Base-by-base conservation (phyloP, 2,113 vertebrate species). In the Carollia perspicillata region DNA sequence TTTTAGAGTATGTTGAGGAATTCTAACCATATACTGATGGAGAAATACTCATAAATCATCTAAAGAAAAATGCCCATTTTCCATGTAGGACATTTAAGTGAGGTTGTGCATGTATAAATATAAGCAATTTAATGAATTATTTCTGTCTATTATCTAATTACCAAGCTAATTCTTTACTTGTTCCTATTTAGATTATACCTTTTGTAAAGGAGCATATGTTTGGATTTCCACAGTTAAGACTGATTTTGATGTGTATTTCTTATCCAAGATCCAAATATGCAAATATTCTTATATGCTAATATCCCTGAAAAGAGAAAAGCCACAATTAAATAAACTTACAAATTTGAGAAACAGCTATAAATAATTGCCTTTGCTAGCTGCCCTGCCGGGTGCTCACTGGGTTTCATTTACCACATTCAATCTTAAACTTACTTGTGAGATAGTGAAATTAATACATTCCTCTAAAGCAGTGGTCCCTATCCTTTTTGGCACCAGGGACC, bases 231-330 rank as follows among this genome's bases (percentile, higher is more conserved):
- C 13, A 55, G 8, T 63, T 89, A 65, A 8, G 26, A 79, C 65
- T 87, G 30, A 84, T 89, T 93, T 90, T 80, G 80, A 89, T 71
- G 47, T 95, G 1, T 12, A 88, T 30, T 60, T 95, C 85, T 96
- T 83, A 83, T 66, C 30, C 37, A 75, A 83, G 69, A 89, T 72
- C 60, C 26, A 84, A 40, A 94, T 84, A 63, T 78, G 35, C n/a
- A 86, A 83, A 92, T 66, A 68, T 86, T 83, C 33, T 60, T 69
- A 44, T 74, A 63, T 83, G 17, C 69, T 92, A 33, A 84, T 68
- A 84, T 72, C 60, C 88, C 53, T 66, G 90, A 58, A 51, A 93
- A 91, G 83, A 51, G 49, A 92, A 91, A 89, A 17, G 5, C 23
- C 11, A 92, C 28, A 84, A 17, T 55, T 77, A 78, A 90, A 65